Base-by-base conservation (phyloP, 1,140 invertebrate species). In the Drosophila tristis region DNA sequence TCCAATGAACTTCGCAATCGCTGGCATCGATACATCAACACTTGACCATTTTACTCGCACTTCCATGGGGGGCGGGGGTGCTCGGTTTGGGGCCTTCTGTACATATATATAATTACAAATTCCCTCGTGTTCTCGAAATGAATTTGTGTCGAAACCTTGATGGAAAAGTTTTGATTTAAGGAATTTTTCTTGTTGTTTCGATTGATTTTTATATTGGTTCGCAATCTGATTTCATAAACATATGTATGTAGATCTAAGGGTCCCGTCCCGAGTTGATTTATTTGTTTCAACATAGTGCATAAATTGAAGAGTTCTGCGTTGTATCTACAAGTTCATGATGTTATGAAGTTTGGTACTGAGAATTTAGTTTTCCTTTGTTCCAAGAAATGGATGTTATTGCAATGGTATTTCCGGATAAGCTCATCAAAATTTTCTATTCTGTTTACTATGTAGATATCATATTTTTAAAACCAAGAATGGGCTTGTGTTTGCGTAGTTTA, bases 21-120 rank as follows among this genome's bases (percentile, higher is more conserved):
- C 8, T 61, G 78, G 72, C 80, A 80, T 74, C 74, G 55, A 73
- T 70, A 87, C 80, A 81, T 86, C 82, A 86, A 82, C 82, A 81
- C 78, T 66, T 74, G 65, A 47, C 53, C 66, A 64, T 76, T 75
- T 56, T 48, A 55, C 62, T 57, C 51, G 31, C 8, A 53, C 50
- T 5, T 39, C 35, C 11, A 5, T 39, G 9, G 31, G 31, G 8
- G 31, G 9, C 6, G 31, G 31, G 25, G n/a, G 39, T 20, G 8
- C 26, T 39, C 49, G 39, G 39, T 15, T 74, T 43, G 54, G 59
- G 11, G 56, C 31, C 50, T 11, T 51, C 25, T 50, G 50, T 15
- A 23, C 44, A 55, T 47, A 78, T 61, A 57, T 56, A 42, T 54
- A 39, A 4, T 39, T 39, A 39, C 35, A 13, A 39, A 39, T 39